A percentile compares a stretch with the other conserved stretches of the same genome.
Evolutionary conservation across 2,888 invertebrate genomes (phyloP).

Genomic region (Hyalella azteca): DNA sequence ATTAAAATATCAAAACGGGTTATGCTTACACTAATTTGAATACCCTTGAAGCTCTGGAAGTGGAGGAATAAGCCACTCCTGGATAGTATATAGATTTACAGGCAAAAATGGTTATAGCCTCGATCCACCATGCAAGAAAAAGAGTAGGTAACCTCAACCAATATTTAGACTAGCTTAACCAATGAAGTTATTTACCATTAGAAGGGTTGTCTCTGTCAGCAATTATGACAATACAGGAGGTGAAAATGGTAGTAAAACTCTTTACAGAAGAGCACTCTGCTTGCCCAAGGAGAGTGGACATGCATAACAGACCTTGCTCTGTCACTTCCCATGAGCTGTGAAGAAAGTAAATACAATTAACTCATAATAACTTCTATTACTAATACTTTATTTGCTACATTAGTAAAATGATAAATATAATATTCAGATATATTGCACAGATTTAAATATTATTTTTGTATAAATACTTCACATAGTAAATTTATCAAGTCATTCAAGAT

Average conservation of each 20-base stretch:
- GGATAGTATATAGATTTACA: neutral
- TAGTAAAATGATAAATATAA: neutral
- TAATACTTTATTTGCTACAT: neutral
- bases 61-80: neutral
- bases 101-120: neutral
- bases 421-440: neutral
- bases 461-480: neutral
- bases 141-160: neutral
- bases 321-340: neutral
- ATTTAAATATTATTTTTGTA: neutral
- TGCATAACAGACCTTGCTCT: neutral
- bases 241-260: neutral
- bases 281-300: neutral
- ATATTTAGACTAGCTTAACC: neutral
- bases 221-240: neutral
- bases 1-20: neutral
- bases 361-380: neutral
- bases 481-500: neutral
- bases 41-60: neutral
- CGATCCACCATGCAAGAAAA: neutral
- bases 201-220: neutral
- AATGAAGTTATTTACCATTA: neutral
- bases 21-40: neutral
- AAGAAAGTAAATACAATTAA: neutral
- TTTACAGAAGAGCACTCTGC: neutral